A percentile compares a stretch with the other conserved stretches of the same genome.
Conservation (phyloP, 2,797 vertebrate species). For the Cuniculus paca region DNA sequence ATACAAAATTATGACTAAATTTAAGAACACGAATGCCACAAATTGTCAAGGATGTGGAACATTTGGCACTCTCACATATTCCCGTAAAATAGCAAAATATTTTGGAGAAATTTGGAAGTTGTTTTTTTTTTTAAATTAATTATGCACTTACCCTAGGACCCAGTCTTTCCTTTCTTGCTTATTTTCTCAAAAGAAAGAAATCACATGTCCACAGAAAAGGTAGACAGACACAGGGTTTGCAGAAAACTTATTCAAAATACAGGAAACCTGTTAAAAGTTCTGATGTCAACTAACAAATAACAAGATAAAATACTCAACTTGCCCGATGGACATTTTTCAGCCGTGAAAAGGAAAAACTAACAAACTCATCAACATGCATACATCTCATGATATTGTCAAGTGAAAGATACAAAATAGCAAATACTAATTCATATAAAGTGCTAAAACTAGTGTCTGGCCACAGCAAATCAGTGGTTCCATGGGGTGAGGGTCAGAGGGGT, state of each 20-base stretch:
- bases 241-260: background rate
- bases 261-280: background rate
- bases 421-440: background rate
- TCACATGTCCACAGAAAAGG: background rate
- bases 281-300: background rate
- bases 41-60: background rate
- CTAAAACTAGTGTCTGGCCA: background rate
- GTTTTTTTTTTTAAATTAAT: background rate
- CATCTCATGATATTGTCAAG: background rate
- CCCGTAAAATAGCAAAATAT: background rate
- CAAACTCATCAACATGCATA: background rate
- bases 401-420: background rate
- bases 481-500: background rate
- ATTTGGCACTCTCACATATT: background rate
- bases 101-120: background rate
- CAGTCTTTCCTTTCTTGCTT: background rate
- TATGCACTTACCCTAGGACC: background rate
- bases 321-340: background rate
- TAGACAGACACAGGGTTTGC: background rate
- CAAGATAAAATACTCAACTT: background rate
- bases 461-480: background rate
- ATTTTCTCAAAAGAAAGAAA: background rate
- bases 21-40: slow-evolving; percentile 11
- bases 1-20: slow-evolving; percentile 11
- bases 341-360: background rate